phyloP scores from a whole-genome alignment of 2,888 invertebrate species.

The Clanis bilineata region DNA sequence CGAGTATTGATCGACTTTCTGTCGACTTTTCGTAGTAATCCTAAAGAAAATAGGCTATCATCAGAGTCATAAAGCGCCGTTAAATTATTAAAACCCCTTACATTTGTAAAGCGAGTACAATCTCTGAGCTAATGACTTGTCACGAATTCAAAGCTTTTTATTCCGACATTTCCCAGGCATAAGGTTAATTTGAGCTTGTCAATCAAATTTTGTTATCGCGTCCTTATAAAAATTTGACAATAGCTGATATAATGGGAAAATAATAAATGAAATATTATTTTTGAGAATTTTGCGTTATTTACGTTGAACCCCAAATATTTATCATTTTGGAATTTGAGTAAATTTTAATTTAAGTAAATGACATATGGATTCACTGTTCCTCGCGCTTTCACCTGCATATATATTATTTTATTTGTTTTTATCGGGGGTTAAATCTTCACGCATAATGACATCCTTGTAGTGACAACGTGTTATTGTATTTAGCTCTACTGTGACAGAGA shows the following conservation, averaged over 20 bases:
- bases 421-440: no score
- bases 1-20: neutral
- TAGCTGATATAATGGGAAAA: neutral
- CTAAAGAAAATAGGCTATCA: constrained; percentile 30
- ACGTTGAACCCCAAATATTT: no score
- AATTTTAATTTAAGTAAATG: no score
- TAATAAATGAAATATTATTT: neutral
- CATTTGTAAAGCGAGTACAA: constrained; percentile 20
- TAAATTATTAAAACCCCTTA: constrained; percentile 33
- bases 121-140: neutral
- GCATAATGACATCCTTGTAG: no score
- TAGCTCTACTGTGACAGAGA: no score
- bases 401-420: no score
- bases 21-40: constrained; percentile 26
- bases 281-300: neutral
- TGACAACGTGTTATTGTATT: no score
- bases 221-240: neutral
- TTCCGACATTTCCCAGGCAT: neutral
- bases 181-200: neutral
- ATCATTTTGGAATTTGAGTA: no score
- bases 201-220: neutral
- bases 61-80: constrained; percentile 29
- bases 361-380: no score
- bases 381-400: no score
- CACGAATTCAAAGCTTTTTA: constrained; percentile 7